These are phyloP conservation scores for Psix sp. DNA, from an alignment of 1,140 invertebrate species.

Conservation along the genomic window DNA sequence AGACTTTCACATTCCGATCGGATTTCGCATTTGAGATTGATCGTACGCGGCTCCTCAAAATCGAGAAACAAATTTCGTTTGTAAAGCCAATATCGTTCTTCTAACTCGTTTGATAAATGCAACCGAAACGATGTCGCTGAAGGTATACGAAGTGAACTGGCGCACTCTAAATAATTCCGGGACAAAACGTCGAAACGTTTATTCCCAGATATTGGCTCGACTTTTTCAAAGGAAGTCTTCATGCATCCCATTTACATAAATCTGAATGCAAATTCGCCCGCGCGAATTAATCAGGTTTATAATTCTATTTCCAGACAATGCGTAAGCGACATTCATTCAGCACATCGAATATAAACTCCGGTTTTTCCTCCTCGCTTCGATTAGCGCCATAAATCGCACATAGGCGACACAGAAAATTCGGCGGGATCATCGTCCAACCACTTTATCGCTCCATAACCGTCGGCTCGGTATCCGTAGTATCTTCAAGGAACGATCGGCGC, in stretches of 20 bases:
- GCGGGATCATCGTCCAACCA: constrained; percentile 5
- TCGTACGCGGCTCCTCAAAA: not conserved
- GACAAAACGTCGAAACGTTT: constrained; percentile 30
- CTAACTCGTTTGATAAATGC: constrained; percentile 13
- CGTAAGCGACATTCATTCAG: constrained; percentile 24
- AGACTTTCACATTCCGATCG: no score
- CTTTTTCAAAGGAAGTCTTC: constrained; percentile 33
- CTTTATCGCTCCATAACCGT: constrained; percentile 51
- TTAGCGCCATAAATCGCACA: constrained; percentile 31
- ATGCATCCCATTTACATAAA: constrained; percentile 46
- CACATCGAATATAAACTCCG: not conserved
- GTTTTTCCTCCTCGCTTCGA: constrained; percentile 11
- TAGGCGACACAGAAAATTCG: constrained; percentile 27
- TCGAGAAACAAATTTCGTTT: constrained; percentile 7
- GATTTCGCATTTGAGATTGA: no score
- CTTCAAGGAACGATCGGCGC: constrained; percentile 53
- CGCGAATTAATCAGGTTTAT: constrained; percentile 41
- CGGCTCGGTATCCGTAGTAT: constrained; percentile 50
- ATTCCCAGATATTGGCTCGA: constrained; percentile 4
- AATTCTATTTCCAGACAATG: constrained; percentile 36
- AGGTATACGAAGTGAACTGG: constrained; percentile 3
- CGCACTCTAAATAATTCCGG: constrained; percentile 16
- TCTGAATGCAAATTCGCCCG: constrained; percentile 23
- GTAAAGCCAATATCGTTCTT: constrained; percentile 1
- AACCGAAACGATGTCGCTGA: not conserved